Evolutionary conservation across 2,113 vertebrate genomes (phyloP).

Genomic region (Gymnobelideus leadbeateri): DNA sequence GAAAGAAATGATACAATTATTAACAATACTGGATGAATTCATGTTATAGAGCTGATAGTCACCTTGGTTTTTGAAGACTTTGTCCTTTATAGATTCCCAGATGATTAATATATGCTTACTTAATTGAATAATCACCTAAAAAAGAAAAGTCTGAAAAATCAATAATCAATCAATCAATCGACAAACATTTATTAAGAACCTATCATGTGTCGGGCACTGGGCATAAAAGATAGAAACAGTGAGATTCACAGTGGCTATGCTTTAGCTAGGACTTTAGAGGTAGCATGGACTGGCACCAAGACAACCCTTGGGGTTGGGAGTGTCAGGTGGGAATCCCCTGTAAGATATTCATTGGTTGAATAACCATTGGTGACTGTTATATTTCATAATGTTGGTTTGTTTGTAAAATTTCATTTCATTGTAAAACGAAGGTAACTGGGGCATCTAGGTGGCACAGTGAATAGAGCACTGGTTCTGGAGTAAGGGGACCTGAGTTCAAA

Average conservation of each 20-base stretch:
- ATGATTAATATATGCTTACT: background rate
- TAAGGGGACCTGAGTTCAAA: no score
- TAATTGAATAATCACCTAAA: background rate
- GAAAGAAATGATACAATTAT: background rate
- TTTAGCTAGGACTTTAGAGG: background rate
- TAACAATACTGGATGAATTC: background rate
- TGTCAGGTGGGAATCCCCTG: background rate
- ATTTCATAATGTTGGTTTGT: background rate
- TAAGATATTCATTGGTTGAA: background rate
- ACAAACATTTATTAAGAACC: background rate
- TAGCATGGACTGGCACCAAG: background rate
- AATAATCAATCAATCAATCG: background rate
- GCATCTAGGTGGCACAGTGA: no score
- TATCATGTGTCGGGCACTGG: background rate
- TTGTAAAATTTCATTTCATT: background rate
- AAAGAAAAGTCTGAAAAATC: background rate
- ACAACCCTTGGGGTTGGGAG: background rate
- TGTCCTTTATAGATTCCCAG: background rate
- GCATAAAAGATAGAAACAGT: background rate
- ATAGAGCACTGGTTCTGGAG: no score
- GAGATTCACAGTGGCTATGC: background rate
- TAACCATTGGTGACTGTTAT: background rate
- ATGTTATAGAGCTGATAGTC: background rate
- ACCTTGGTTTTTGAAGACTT: background rate
- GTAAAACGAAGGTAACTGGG: background rate